Percentiles rank a stretch among this genome's conserved stretches.
phyloP scores from a whole-genome alignment of 2,797 vertebrate genomes.

The Phrynocephalus forsythii region DNA sequence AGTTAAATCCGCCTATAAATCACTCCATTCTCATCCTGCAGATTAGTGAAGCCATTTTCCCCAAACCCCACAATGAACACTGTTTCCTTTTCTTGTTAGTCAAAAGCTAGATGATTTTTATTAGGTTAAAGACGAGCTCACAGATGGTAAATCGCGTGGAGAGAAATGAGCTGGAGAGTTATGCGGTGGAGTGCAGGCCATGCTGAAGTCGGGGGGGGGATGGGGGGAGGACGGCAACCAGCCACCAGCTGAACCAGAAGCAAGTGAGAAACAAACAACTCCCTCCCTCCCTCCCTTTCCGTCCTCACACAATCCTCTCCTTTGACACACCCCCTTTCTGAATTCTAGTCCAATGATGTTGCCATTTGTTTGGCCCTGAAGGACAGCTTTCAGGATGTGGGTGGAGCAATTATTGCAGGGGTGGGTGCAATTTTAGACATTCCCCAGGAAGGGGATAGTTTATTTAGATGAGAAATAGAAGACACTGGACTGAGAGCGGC shows the following conservation, averaged over 20 bases:
- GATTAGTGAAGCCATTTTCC: slow-evolving; percentile 96
- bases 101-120: slow-evolving; percentile 88
- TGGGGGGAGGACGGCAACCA: not conserved
- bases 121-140: slow-evolving; percentile 89
- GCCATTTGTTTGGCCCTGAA: not conserved
- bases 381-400: not conserved
- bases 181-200: slow-evolving; percentile 52
- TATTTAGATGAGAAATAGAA: not conserved
- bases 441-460: not conserved
- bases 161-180: slow-evolving; percentile 87
- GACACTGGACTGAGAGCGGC: too few relatives aligned
- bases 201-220: not conserved
- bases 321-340: too few relatives aligned
- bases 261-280: slow-evolving; percentile 19
- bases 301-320: not conserved
- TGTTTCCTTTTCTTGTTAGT: slow-evolving; percentile 94
- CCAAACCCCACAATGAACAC: slow-evolving; percentile 92
- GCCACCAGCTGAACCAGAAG: slow-evolving; percentile 5
- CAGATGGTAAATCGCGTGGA: slow-evolving; percentile 89
- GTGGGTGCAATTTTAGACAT: slow-evolving; percentile 19
- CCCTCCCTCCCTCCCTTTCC: not conserved
- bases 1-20: slow-evolving; percentile 92
- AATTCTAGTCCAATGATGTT: not conserved
- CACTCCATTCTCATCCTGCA: slow-evolving; percentile 90
- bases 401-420: not conserved